These are phyloP conservation scores for Sycophaga agraensis DNA, from an alignment of 1,140 invertebrate species.

Conservation along the genomic window DNA sequence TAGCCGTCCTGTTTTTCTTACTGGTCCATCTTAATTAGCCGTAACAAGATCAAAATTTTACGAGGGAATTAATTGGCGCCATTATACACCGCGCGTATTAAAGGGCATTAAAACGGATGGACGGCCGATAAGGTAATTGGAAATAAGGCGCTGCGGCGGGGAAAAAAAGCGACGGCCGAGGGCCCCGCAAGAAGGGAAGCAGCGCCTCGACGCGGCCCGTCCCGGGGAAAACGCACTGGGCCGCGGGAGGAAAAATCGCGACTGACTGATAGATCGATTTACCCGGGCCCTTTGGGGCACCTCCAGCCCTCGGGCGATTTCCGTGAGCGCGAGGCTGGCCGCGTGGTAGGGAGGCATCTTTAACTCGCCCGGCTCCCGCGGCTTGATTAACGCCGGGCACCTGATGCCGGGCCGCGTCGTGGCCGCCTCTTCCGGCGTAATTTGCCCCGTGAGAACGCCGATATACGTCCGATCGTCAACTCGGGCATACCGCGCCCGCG, in stretches of 20 bases:
- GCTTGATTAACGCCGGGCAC: conserved; percentile 39
- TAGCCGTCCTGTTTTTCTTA: too few species aligned
- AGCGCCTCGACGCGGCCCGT: neutral
- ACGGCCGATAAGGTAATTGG: neutral
- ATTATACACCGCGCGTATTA: neutral
- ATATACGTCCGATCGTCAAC: neutral
- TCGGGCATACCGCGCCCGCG: neutral
- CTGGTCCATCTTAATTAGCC: neutral
- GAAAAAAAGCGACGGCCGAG: neutral
- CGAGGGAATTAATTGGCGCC: conserved; percentile 1
- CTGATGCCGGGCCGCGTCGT: conserved; percentile 29
- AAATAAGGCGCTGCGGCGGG: neutral
- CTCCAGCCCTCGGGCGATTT: too few species aligned
- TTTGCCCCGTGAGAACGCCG: conserved; percentile 35
- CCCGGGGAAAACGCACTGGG: neutral
- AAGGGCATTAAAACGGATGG: conserved; percentile 1
- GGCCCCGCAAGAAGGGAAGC: neutral
- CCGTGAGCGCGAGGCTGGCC: conserved; percentile 6
- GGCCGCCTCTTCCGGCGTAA: conserved; percentile 35
- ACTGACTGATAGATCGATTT: conserved; percentile 30
- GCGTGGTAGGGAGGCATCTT: too few species aligned
- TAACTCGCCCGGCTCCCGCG: neutral
- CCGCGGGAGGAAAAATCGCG: conserved; percentile 4
- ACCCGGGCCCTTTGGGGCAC: conserved; percentile 16
- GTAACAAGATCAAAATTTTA: neutral